These are phyloP conservation scores for Alcis repandata DNA, from an alignment of 2,888 invertebrate genomes.

Conservation along the genomic window DNA sequence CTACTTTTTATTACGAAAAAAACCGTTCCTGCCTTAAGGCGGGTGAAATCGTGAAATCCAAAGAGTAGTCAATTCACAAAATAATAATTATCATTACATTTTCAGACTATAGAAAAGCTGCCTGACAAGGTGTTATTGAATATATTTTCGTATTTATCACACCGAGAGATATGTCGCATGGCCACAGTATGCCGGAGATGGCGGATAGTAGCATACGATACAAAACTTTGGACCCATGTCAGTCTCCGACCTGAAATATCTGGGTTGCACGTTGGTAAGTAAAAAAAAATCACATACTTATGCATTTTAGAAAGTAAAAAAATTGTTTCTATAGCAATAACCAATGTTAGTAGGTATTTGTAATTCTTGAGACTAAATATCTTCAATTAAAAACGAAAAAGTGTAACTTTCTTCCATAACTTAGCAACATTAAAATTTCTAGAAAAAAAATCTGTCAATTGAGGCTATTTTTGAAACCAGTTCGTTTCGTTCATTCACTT, in stretches of 20 bases:
- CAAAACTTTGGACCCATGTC: conserved; percentile 97
- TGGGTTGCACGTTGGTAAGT: conserved; percentile 93
- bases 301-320: background rate
- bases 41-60: too few species aligned
- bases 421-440: conserved; percentile 34
- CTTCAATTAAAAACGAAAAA: background rate
- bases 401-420: conserved; percentile 3
- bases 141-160: conserved; percentile 97
- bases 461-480: conserved; percentile 7
- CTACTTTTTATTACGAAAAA: too few species aligned
- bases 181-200: conserved; percentile 98
- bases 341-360: too few species aligned
- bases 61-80: too few species aligned
- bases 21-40: too few species aligned
- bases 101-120: conserved; percentile 97
- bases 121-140: conserved; percentile 98
- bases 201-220: conserved; percentile 98
- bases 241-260: conserved; percentile 98
- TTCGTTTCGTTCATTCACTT: conserved; percentile 34
- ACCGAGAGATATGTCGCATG: conserved; percentile 97
- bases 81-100: conserved; percentile 18
- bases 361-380: background rate
- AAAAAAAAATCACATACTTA: background rate
- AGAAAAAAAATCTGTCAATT: conserved; percentile 2
- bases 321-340: too few species aligned